Percentiles rank a stretch among this genome's conserved stretches.
Evolutionary conservation across 2,113 vertebrate genomes (phyloP).

Genomic region (Redunca redunca): DNA sequence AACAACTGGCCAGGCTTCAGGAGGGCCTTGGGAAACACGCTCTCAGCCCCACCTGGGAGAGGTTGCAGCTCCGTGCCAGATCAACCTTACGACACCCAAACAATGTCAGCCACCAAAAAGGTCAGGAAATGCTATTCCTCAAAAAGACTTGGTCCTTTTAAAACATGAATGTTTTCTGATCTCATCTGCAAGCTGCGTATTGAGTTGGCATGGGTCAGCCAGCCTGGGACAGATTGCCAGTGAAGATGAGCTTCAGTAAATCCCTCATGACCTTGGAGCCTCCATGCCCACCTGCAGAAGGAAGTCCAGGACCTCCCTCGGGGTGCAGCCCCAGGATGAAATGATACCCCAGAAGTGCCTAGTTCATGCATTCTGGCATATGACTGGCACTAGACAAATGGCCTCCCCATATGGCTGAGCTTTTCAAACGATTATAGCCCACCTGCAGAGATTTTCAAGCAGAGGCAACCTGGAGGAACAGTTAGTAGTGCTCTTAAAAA

Average conservation of each 20-base stretch:
- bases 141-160: not conserved
- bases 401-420: not conserved
- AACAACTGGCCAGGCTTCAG: not conserved
- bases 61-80: not conserved
- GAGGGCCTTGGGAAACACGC: not conserved
- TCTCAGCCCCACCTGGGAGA: not conserved
- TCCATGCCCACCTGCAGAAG: not conserved
- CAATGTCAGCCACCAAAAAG: not conserved
- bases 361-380: not conserved
- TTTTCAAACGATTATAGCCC: not conserved
- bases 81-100: not conserved
- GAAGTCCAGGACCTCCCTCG: not conserved
- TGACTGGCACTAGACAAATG: slow-evolving; percentile 3
- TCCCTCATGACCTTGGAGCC: not conserved
- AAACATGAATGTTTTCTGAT: not conserved
- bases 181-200: not conserved
- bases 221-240: not conserved
- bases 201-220: not conserved
- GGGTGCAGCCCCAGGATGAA: not conserved
- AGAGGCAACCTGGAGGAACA: not conserved
- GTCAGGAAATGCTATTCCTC: not conserved
- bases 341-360: not conserved
- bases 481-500: not conserved
- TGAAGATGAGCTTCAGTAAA: not conserved
- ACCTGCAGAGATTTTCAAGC: not conserved